These are phyloP conservation scores for Drosophila cognata DNA, from an alignment of 2,888 invertebrate species.

Conservation along the genomic window DNA sequence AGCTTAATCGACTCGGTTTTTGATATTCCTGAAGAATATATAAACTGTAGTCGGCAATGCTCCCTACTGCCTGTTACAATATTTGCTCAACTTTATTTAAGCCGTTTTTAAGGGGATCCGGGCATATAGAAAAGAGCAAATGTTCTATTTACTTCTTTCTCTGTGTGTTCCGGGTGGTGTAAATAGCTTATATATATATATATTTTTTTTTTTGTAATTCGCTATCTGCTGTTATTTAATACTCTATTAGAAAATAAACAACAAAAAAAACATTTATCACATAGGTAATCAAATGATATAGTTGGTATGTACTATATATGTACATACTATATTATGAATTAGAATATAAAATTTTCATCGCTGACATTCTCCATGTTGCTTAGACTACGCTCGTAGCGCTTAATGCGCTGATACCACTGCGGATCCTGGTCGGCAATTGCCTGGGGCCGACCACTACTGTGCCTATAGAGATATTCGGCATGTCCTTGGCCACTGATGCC, in stretches of 20 bases:
- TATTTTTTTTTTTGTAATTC: not conserved
- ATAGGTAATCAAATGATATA: not conserved
- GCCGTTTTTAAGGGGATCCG: not conserved
- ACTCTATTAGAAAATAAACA: not conserved
- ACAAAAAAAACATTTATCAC: slow-evolving; percentile 35
- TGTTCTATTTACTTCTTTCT: not conserved
- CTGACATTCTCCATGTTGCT: slow-evolving; percentile 60
- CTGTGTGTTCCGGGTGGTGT: not conserved
- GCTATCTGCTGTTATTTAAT: not conserved
- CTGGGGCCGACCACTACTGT: slow-evolving; percentile 87
- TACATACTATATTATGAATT: not conserved
- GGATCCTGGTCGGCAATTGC: slow-evolving; percentile 85
- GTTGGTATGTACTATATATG: not conserved
- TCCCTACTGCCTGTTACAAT: not conserved
- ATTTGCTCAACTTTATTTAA: not conserved
- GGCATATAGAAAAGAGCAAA: not conserved
- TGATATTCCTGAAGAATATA: not conserved
- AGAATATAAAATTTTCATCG: slow-evolving; percentile 68
- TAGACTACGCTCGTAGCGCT: slow-evolving; percentile 73
- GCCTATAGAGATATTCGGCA: slow-evolving; percentile 90
- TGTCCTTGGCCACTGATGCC: slow-evolving; percentile 89
- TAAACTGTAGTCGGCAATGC: not conserved
- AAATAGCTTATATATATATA: not conserved
- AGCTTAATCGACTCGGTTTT: not conserved
- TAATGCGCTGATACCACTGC: slow-evolving; percentile 86